These are phyloP conservation scores for Carassius gibelio DNA, from an alignment of 2,113 vertebrate genomes.

Conservation along the genomic window DNA sequence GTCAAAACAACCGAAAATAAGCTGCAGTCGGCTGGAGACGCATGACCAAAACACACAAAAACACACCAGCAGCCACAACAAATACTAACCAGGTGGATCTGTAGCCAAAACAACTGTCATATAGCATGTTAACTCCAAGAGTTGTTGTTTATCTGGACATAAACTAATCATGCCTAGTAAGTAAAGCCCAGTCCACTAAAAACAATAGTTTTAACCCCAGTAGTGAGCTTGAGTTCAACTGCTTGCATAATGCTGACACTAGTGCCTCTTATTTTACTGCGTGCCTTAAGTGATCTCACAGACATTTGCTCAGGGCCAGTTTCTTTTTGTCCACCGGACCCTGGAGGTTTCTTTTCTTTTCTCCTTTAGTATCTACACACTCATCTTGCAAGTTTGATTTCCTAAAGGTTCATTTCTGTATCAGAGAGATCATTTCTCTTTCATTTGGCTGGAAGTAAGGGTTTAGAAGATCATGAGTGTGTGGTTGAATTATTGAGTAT, in stretches of 20 bases:
- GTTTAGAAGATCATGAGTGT: neutral
- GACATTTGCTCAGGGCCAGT: conserved; percentile 72
- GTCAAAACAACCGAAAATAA: conserved; percentile 75
- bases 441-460: conserved; percentile 1
- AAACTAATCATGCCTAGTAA: conserved; percentile 93
- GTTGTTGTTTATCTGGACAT: conserved; percentile 82
- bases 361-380: conserved; percentile 57
- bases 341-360: conserved; percentile 50
- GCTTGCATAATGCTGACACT: conserved; percentile 80
- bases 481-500: neutral
- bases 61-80: conserved; percentile 62
- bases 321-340: conserved; percentile 69
- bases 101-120: conserved; percentile 65
- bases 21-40: conserved; percentile 75
- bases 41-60: conserved; percentile 66
- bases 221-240: conserved; percentile 83
- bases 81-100: conserved; percentile 84
- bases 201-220: conserved; percentile 80
- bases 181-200: conserved; percentile 78
- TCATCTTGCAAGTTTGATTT: neutral
- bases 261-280: conserved; percentile 51
- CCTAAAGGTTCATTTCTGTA: neutral
- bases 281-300: conserved; percentile 61
- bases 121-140: conserved; percentile 78
- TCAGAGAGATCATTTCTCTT: neutral